Evolutionary conservation across 1,140 invertebrate genomes (phyloP), one percentile per base, ranked within the genome.

Genomic region (Drosophila carrolli): DNA sequence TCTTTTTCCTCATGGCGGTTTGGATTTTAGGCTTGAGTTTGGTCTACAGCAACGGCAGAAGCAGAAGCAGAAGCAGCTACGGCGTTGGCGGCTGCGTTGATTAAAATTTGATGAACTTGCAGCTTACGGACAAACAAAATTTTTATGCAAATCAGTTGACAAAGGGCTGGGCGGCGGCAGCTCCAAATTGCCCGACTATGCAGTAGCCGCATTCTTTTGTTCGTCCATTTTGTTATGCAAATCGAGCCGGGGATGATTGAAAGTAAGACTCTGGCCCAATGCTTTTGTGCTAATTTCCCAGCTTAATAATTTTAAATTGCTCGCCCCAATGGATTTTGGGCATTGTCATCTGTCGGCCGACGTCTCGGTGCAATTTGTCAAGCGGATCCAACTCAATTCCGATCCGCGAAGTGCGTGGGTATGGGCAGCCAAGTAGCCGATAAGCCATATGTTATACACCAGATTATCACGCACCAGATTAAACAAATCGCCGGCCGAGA

Each of bases 51-150:
- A 13, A 6, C 11, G 41, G 32, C 23, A 43, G 9, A 53, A 19
- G 41, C 61, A 38, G 41, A 46, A 47, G 66, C 50, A 44, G 47
- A 53, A 46, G 37, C 23, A n/a, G n/a, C n/a, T 6, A 40, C 43
- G 43, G 35, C 67, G 62, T 55, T 47, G 68, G 38, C 81, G 68
- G 71, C 71, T 72, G 81, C 58, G 79, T 80, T 83, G 84, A 88
- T 89, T 83, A 71, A 89, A 89, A 80, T 88, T 89, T 88, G 83
- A 88, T 88, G 84, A 88, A 89, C 80, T 80, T 83, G 66, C 83
- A 82, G 67, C 53, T 80, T 73, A 60, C 67, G 78, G 78, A 82
- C 71, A 68, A 70, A 70, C 71, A 53, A 83, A 82, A 88, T 88
- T 83, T 79, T 68, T 88, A 88, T 88, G 83, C 73, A 89, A 89